Percentiles rank a stretch among this genome's conserved stretches.
These are phyloP conservation scores for Myotis vivesi DNA, from an alignment of 2,797 vertebrate genomes.

Conservation along the genomic window DNA sequence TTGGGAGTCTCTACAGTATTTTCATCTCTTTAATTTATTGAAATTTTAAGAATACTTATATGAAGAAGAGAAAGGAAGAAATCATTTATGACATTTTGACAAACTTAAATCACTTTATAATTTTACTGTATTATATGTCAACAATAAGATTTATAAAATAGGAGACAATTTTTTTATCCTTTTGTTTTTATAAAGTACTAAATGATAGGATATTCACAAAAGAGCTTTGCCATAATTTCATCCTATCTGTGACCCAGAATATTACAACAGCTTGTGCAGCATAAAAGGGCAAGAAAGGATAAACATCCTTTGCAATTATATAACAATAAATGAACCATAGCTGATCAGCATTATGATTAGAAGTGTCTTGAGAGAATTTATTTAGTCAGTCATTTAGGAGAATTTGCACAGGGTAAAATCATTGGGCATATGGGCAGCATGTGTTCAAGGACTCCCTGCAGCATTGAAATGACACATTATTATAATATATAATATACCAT, in stretches of 20 bases:
- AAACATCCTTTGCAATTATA: constrained; percentile 76
- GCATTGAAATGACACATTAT: constrained; percentile 48
- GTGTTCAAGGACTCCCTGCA: constrained; percentile 71
- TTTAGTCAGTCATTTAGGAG: constrained; percentile 72
- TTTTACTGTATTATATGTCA: constrained; percentile 15
- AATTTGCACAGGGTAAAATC: constrained; percentile 63
- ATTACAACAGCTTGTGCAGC: constrained; percentile 65
- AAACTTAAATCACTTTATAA: constrained; percentile 22
- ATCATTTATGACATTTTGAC: not conserved
- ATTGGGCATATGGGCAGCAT: constrained; percentile 61
- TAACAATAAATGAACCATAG: constrained; percentile 75
- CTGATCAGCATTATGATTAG: constrained; percentile 71
- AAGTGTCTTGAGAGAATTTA: constrained; percentile 63
- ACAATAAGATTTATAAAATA: not conserved
- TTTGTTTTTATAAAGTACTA: not conserved
- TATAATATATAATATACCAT: constrained; percentile 62
- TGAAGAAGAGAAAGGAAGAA: not conserved
- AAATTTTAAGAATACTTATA: not conserved
- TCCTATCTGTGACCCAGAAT: constrained; percentile 70
- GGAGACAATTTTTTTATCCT: not conserved
- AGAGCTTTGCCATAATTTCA: constrained; percentile 66
- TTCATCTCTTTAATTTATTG: not conserved
- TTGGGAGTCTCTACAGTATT: not conserved
- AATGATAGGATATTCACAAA: constrained; percentile 52
- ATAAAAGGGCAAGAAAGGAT: constrained; percentile 75